Conservation (phyloP, 2,113 vertebrate species). For the Dasyornis broadbenti region DNA sequence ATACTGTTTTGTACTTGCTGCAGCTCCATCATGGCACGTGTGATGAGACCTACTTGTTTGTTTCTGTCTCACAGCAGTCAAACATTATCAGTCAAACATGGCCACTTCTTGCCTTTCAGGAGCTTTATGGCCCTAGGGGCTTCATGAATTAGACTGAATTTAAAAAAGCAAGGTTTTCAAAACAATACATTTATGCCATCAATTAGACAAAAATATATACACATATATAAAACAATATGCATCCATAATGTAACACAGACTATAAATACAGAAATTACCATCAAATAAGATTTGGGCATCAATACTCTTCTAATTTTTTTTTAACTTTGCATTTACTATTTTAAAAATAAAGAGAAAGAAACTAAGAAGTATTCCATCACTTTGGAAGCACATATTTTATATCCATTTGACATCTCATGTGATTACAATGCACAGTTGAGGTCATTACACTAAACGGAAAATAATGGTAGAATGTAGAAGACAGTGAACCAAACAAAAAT, state of each 20-base stretch:
- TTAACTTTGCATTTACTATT: not conserved
- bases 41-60: not conserved
- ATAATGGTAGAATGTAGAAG: not conserved
- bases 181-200: not conserved
- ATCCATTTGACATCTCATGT: not conserved
- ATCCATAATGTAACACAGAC: not conserved
- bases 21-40: not conserved
- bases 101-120: not conserved
- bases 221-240: not conserved
- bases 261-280: not conserved
- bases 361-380: not conserved
- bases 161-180: not conserved
- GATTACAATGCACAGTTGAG: not conserved
- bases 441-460: not conserved
- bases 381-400: not conserved
- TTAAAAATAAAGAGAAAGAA: not conserved
- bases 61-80: not conserved
- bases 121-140: not conserved
- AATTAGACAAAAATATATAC: not conserved
- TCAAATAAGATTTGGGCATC: not conserved
- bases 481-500: not conserved
- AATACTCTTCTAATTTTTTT: not conserved
- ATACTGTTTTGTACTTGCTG: not conserved
- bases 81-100: not conserved
- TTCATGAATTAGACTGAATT: not conserved